Conservation (phyloP, 1,140 invertebrate species). For the Ceratina japonica region DNA sequence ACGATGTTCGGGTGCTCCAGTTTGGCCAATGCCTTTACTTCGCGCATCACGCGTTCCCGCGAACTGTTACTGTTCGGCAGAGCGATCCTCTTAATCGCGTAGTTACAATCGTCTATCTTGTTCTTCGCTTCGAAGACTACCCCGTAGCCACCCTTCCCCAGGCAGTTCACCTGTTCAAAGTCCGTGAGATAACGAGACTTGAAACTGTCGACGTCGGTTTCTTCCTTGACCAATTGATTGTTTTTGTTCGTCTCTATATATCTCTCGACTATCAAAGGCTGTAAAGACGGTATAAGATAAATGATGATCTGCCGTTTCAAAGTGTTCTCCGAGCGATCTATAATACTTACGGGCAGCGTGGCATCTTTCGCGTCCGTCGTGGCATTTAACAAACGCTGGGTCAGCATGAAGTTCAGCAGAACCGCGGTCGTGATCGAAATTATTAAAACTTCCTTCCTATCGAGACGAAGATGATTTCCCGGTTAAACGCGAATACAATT, state of each 20-base stretch:
- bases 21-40: slow-evolving; percentile 96
- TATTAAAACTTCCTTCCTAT: slow-evolving; percentile 86
- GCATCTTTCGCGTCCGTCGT: slow-evolving; percentile 62
- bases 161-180: slow-evolving; percentile 90
- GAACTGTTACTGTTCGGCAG: slow-evolving; percentile 90
- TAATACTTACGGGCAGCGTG: slow-evolving; percentile 55
- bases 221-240: slow-evolving; percentile 52
- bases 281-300: slow-evolving; percentile 25
- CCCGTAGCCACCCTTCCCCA: slow-evolving; percentile 97
- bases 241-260: slow-evolving; percentile 73
- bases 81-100: slow-evolving; percentile 96
- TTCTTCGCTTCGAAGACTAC: slow-evolving; percentile 97
- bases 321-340: slow-evolving; percentile 16
- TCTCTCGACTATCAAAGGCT: slow-evolving; percentile 74
- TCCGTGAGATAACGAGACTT: slow-evolving; percentile 90
- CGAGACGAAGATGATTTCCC: slow-evolving; percentile 21
- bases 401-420: slow-evolving; percentile 82
- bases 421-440: slow-evolving; percentile 85
- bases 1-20: slow-evolving; percentile 97
- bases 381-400: slow-evolving; percentile 73
- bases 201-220: slow-evolving; percentile 75
- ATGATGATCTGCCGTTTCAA: slow-evolving; percentile 21
- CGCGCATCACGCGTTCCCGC: slow-evolving; percentile 92
- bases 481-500: slow-evolving; percentile 6
- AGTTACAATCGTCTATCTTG: slow-evolving; percentile 95